Base-by-base conservation (phyloP, 1,140 invertebrate genomes). In the Teleopsis dalmanni region DNA sequence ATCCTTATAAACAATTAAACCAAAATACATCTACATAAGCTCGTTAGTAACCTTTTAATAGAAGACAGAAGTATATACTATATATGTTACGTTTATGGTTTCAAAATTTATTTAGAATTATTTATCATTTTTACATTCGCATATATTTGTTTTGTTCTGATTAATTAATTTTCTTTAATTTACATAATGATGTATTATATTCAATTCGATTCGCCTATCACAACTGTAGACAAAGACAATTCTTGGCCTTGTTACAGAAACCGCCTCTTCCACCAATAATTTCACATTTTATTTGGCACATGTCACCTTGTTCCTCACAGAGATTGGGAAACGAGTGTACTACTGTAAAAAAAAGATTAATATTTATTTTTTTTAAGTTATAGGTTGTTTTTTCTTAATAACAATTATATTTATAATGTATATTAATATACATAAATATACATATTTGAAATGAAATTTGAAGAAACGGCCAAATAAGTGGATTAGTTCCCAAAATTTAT, bases 181-280 rank as follows among this genome's bases (percentile, higher is more conserved):
- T 19, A 25, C 22, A 40, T 23, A 40, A 14, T 13, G n/a, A 11
- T 2, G 22, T 23, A 19, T 21, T 22, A n/a, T 25, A 6, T 40
- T 11, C 8, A 11, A 11, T 10, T 3, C 21, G n/a, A 10, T 2
- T 3, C 19, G 16, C 29, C 8, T 5, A 37, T 51, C 54, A 65
- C 38, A 65, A 55, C 21, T 58, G 58, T 33, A 37, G 47, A 46
- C 63, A 65, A 26, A 57, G n/a, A 40, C 63, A 66, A 13, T 63
- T 51, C 14, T 48, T 48, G 25, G 53, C 43, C 50, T 63, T 61
- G 33, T 65, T 59, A 47, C 63, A 65, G 11, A 50, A 40, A 23
- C 63, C 63, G 41, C 55, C 63, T 29, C 58, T 51, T 47, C 60
- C 62, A 26, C 63, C 63, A 2, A 53, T 57, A 42, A 58, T 49